Base-by-base conservation (phyloP, 2,888 invertebrate genomes). In the Steinernema scapterisci region DNA sequence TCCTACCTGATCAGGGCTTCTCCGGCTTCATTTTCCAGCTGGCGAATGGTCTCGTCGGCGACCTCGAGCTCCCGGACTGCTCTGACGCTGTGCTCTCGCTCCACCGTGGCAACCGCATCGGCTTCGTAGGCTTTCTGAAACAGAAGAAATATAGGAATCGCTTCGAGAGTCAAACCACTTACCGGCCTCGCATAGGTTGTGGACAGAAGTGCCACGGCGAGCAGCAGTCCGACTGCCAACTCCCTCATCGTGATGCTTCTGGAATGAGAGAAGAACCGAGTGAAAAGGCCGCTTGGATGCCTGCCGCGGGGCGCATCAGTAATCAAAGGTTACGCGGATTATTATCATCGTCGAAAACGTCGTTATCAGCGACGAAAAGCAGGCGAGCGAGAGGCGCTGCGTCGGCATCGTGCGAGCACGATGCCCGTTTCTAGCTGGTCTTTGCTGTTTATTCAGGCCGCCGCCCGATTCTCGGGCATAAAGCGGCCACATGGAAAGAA, bases 281-380 rank as follows among this genome's bases (percentile, higher is more conserved):
- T 16, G 31, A 63, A 27, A 27, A n/a, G n/a, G n/a, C n/a, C n/a
- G n/a, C n/a, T n/a, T n/a, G n/a, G n/a, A n/a, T n/a, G n/a, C n/a
- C n/a, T n/a, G n/a, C n/a, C n/a, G n/a, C n/a, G n/a, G n/a, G n/a
- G n/a, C 21, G 63, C 63, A 31, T 19, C 31, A n/a, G 21, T 54
- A 54, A 63, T 63, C 63, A 31, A 63, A 63, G 63, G 63, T 63
- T 63, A 63, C 31, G 63, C 25, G 63, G 63, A 63, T 63, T 38
- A 31, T 63, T 31, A 31, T 63, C 31, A 63, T 25, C 38, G 38
- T n/a, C n/a, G n/a, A n/a, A n/a, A n/a, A 38, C 3, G 9, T 38
- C 27, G 63, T 31, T 63, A 63, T 63, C 63, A 63, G 63, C 63
- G 31, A 11, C 6, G 54, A 3, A 25, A 21, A 6, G 19, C 54